A percentile compares a stretch with the other conserved stretches of the same genome.
Evolutionary conservation across 1,140 invertebrate species (phyloP).

Genomic region (Mercenaria mercenaria): DNA sequence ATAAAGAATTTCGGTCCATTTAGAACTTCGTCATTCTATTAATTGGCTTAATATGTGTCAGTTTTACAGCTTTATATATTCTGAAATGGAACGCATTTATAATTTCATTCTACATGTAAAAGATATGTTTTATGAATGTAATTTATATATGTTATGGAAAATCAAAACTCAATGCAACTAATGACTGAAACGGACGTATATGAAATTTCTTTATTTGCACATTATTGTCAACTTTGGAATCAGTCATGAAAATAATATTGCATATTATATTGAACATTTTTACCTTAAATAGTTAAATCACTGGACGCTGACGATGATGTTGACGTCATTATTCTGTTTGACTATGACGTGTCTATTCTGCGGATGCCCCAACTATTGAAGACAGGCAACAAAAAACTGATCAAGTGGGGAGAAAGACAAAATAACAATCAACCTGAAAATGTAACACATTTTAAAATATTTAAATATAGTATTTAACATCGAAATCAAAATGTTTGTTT

Average conservation of each 20-base stretch:
- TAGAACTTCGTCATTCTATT: neutral
- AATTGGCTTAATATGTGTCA: neutral
- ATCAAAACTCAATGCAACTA: neutral
- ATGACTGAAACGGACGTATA: neutral
- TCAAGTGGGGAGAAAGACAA: conserved; percentile 38
- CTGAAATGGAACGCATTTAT: too few species aligned
- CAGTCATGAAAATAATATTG: neutral
- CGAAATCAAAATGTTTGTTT: too few species aligned
- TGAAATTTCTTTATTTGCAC: neutral
- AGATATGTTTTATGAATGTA: neutral
- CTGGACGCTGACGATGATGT: neutral
- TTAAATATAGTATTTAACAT: too few species aligned
- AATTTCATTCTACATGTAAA: too few species aligned
- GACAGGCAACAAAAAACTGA: conserved; percentile 30
- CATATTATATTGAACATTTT: neutral
- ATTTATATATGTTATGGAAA: neutral
- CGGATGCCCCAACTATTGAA: neutral
- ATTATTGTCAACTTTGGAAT: neutral
- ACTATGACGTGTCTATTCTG: neutral
- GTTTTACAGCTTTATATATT: neutral
- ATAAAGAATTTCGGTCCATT: neutral
- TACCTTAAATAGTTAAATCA: neutral
- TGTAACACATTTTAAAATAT: too few species aligned
- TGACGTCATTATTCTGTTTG: conserved; percentile 48
- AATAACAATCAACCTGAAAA: neutral